Conservation (phyloP, 1,140 invertebrate species). For the Heliconius congener region DNA sequence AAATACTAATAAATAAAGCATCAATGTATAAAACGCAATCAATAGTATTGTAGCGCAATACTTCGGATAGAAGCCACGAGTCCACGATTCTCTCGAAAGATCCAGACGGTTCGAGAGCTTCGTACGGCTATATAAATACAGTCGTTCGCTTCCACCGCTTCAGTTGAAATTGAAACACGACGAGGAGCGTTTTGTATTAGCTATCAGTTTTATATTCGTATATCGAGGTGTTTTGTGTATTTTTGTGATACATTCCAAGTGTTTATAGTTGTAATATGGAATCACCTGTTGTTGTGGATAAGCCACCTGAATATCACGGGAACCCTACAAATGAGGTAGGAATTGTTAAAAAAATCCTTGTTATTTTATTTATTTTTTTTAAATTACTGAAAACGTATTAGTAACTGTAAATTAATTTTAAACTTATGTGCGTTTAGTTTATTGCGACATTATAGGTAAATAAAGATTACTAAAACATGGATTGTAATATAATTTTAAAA, state of each 20-base stretch:
- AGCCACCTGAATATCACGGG: constrained; percentile 70
- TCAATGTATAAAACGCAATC: constrained; percentile 33
- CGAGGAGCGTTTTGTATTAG: constrained; percentile 43
- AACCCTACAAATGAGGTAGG: constrained; percentile 57
- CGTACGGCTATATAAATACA: constrained; percentile 60
- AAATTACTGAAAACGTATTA: no score
- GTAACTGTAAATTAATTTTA: no score
- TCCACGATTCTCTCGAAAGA: constrained; percentile 55
- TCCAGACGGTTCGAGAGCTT: constrained; percentile 48
- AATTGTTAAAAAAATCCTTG: not conserved
- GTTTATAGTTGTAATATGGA: constrained; percentile 66
- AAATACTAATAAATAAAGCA: not conserved
- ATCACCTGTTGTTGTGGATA: constrained; percentile 75
- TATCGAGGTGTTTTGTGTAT: constrained; percentile 57
- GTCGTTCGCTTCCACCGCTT: constrained; percentile 38
- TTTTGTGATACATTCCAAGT: constrained; percentile 66
- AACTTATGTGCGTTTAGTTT: no score
- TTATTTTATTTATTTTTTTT: no score
- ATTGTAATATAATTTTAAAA: no score
- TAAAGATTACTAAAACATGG: no score
- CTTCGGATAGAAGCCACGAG: constrained; percentile 15
- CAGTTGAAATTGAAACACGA: constrained; percentile 65
- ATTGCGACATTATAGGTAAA: no score
- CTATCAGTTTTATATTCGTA: constrained; percentile 38
- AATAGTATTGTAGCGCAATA: constrained; percentile 6